Evolutionary conservation across 2,797 vertebrate species (phyloP).

Genomic region (Melanotaenia boesemani): DNA sequence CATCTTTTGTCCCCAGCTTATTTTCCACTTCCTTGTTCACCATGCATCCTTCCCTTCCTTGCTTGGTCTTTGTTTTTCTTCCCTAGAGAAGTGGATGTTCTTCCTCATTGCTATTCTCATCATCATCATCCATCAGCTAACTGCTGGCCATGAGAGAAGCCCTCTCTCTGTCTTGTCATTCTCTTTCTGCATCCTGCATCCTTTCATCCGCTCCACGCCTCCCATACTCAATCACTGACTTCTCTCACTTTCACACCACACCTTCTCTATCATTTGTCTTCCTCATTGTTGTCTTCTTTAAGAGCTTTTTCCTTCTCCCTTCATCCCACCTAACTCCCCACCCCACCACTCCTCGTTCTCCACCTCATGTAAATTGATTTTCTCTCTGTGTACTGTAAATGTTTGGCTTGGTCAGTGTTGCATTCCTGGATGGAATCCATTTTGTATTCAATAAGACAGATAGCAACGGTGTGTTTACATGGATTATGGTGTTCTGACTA

Average conservation of each 20-base stretch:
- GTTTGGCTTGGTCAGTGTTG: conserved; percentile 67
- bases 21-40: conserved; percentile 12
- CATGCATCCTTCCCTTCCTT: conserved; percentile 34
- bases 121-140: conserved; percentile 78
- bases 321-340: conserved; percentile 7
- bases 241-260: conserved; percentile 63
- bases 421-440: conserved; percentile 61
- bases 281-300: conserved; percentile 59
- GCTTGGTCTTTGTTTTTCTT: conserved; percentile 26
- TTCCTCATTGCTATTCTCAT: conserved; percentile 78
- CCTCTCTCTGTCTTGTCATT: conserved; percentile 67
- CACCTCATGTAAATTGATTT: conserved; percentile 69
- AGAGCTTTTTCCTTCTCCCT: conserved; percentile 34
- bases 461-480: conserved; percentile 60
- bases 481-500: conserved; percentile 65
- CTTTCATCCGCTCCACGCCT: conserved; percentile 52
- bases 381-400: conserved; percentile 60
- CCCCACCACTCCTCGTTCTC: conserved; percentile 13
- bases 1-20: neutral
- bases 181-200: conserved; percentile 68
- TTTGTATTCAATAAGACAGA: conserved; percentile 59
- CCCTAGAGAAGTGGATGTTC: conserved; percentile 58
- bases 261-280: conserved; percentile 64
- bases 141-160: conserved; percentile 69
- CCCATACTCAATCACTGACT: conserved; percentile 65